Percentiles rank a stretch among this genome's conserved stretches.
phyloP scores from a whole-genome alignment of 2,888 invertebrate genomes.

The Diaphora mendica region DNA sequence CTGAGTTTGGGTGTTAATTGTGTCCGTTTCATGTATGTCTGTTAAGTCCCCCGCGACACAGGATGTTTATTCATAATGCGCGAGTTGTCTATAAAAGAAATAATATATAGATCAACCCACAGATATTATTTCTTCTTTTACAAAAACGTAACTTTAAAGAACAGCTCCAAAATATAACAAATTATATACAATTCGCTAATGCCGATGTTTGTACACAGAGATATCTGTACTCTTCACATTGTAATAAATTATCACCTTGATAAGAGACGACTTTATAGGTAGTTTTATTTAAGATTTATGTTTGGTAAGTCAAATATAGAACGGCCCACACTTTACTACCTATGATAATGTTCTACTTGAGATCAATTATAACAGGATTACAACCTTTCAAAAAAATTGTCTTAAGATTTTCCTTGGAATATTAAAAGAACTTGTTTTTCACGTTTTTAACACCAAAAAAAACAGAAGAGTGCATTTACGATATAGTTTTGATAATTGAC shows the following conservation, averaged over 20 bases:
- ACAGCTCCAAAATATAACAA: not conserved
- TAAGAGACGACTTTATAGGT: constrained; percentile 31
- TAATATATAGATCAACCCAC: no score
- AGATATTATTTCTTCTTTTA: not conserved
- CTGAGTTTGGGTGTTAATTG: no score
- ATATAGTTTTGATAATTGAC: not conserved
- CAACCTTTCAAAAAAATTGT: constrained; percentile 15
- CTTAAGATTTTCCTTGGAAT: constrained; percentile 22
- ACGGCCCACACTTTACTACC: constrained; percentile 15
- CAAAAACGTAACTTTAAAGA: not conserved
- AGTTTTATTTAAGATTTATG: constrained; percentile 34
- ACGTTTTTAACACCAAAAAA: not conserved
- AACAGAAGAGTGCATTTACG: not conserved
- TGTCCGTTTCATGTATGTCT: no score
- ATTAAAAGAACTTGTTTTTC: not conserved
- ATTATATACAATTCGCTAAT: constrained; percentile 9
- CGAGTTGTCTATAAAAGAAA: no score
- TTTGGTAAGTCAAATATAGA: constrained; percentile 29
- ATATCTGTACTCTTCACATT: constrained; percentile 26
- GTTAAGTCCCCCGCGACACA: no score
- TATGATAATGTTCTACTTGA: constrained; percentile 32
- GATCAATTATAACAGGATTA: constrained; percentile 44
- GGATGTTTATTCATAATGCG: no score
- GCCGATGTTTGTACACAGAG: constrained; percentile 4
- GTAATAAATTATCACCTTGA: constrained; percentile 43